These are phyloP conservation scores for Psittacula cyanocephala DNA, from an alignment of 2,113 vertebrate species.

Conservation along the genomic window DNA sequence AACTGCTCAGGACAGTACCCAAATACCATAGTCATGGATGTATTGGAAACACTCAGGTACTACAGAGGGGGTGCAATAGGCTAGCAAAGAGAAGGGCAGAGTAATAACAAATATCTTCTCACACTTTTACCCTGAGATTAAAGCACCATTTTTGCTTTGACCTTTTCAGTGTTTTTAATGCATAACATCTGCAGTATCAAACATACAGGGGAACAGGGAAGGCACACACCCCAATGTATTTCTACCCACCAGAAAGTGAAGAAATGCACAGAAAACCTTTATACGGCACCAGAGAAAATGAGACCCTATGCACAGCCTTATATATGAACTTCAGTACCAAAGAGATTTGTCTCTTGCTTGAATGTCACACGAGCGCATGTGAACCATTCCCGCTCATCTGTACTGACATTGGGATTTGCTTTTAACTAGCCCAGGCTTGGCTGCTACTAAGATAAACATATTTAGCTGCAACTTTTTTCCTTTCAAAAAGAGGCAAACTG, in stretches of 20 bases:
- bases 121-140: background rate
- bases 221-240: background rate
- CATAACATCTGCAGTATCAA: background rate
- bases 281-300: background rate
- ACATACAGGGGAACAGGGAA: background rate
- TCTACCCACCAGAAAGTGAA: background rate
- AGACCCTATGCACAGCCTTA: background rate
- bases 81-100: background rate
- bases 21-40: background rate
- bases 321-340: background rate
- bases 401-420: conserved; percentile 10
- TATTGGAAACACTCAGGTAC: background rate
- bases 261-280: background rate
- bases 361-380: background rate
- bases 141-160: background rate
- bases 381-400: background rate
- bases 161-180: background rate
- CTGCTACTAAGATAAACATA: conserved; percentile 58
- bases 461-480: conserved; percentile 66
- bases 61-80: background rate
- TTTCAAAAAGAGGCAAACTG: conserved; percentile 79
- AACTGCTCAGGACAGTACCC: background rate
- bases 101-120: background rate
- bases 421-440: conserved; percentile 29
- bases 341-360: background rate